Conservation (phyloP, 1,140 invertebrate genomes). For the Lasioglossum albipes region DNA sequence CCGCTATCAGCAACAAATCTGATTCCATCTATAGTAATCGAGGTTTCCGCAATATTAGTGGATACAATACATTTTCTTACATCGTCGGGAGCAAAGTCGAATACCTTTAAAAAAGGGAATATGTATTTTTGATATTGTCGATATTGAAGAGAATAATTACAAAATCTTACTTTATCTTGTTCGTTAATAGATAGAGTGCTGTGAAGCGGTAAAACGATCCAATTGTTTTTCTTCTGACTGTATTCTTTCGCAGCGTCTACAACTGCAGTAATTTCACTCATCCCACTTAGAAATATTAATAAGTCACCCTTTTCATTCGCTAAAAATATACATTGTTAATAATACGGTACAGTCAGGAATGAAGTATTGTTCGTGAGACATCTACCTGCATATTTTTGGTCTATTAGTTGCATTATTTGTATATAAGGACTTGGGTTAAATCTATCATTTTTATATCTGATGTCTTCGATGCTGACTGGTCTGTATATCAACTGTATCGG, state of each 20-base stretch:
- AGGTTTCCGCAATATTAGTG: constrained; percentile 99
- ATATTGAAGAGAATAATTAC: constrained; percentile 5
- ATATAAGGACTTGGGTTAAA: constrained; percentile 96
- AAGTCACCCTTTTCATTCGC: constrained; percentile 95
- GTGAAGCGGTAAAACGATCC: constrained; percentile 98
- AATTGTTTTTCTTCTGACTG: constrained; percentile 88
- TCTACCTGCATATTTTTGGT: constrained; percentile 90
- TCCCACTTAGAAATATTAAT: constrained; percentile 97
- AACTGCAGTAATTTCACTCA: constrained; percentile 95
- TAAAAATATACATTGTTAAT: constrained; percentile 72
- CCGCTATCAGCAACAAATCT: constrained; percentile 98
- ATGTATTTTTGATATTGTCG: neutral
- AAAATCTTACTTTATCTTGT: constrained; percentile 92
- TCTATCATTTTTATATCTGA: constrained; percentile 84
- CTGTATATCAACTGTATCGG: constrained; percentile 94
- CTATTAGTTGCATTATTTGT: constrained; percentile 94
- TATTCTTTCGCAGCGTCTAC: constrained; percentile 94
- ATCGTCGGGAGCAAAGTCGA: constrained; percentile 97
- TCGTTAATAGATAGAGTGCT: constrained; percentile 95
- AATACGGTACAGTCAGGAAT: neutral
- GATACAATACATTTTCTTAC: constrained; percentile 98
- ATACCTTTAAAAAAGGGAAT: constrained; percentile 84
- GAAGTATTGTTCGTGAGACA: neutral
- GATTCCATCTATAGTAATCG: constrained; percentile 99
- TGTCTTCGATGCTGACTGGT: constrained; percentile 89